phyloP scores from a whole-genome alignment of 2,888 invertebrate species.

The Epistrophella euchroma region DNA sequence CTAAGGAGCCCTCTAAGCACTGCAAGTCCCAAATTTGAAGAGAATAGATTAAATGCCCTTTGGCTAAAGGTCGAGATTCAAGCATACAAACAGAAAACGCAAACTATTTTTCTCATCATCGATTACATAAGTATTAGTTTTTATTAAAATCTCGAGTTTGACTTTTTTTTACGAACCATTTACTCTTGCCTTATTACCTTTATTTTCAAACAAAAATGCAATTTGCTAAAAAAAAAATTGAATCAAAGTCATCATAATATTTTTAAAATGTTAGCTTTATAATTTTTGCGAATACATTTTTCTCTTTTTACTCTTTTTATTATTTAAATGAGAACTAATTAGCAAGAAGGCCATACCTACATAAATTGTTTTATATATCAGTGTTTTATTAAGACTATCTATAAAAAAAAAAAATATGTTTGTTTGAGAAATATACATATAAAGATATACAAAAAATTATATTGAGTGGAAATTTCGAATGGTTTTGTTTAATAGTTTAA shows the following conservation, averaged over 20 bases:
- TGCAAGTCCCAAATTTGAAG: too few relatives aligned
- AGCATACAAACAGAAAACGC: too few relatives aligned
- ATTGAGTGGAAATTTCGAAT: neutral
- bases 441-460: neutral
- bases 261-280: neutral
- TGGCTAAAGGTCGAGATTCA: too few relatives aligned
- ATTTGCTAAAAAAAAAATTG: neutral
- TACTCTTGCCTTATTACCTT: too few relatives aligned
- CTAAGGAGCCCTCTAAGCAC: too few relatives aligned
- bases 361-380: neutral
- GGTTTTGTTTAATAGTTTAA: conserved; percentile 14
- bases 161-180: too few relatives aligned
- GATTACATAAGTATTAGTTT: too few relatives aligned
- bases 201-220: too few relatives aligned
- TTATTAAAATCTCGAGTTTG: too few relatives aligned
- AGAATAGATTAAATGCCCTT: too few relatives aligned
- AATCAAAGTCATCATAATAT: conserved; percentile 1
- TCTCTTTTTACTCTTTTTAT: too few relatives aligned
- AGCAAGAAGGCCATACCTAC: neutral
- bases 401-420: conserved; percentile 3
- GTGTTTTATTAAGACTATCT: neutral
- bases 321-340: conserved; percentile 2
- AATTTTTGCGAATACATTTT: neutral
- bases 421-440: neutral
- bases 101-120: too few relatives aligned